phyloP scores from a whole-genome alignment of 2,888 invertebrate species.

The Deroplatys truncata region DNA sequence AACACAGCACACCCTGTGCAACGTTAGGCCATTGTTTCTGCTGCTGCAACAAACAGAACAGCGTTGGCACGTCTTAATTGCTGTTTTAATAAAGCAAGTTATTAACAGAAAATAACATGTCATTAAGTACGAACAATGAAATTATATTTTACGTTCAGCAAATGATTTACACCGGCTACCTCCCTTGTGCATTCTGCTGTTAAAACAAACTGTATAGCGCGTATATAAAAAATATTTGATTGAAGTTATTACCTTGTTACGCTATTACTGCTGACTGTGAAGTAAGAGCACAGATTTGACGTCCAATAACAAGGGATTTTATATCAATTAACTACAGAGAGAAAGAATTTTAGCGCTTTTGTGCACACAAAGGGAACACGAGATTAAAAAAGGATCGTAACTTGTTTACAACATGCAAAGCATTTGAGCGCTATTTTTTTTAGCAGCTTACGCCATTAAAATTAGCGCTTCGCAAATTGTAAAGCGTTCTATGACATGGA shows the following conservation, averaged over 20 bases:
- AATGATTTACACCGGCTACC: no score
- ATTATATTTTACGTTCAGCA: no score
- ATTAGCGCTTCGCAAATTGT: background rate
- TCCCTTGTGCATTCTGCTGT: no score
- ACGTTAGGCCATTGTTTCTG: no score
- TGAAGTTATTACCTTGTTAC: background rate
- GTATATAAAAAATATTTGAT: background rate
- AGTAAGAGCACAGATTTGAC: background rate
- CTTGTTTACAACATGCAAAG: background rate
- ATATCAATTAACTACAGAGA: background rate
- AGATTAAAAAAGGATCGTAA: background rate
- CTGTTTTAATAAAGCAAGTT: no score
- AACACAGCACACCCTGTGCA: no score
- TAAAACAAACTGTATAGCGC: no score
- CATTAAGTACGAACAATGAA: no score
- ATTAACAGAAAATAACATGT: no score
- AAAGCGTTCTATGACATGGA: background rate
- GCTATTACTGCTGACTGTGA: background rate
- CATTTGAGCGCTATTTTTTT: background rate
- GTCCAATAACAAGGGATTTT: background rate
- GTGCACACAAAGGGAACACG: background rate
- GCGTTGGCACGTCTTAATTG: no score
- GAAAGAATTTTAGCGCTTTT: background rate
- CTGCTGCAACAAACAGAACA: no score
- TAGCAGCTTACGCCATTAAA: background rate